Evolutionary conservation across 2,797 vertebrate genomes (phyloP), one percentile per base, ranked within the genome.

Genomic region (Chromis chromis): DNA sequence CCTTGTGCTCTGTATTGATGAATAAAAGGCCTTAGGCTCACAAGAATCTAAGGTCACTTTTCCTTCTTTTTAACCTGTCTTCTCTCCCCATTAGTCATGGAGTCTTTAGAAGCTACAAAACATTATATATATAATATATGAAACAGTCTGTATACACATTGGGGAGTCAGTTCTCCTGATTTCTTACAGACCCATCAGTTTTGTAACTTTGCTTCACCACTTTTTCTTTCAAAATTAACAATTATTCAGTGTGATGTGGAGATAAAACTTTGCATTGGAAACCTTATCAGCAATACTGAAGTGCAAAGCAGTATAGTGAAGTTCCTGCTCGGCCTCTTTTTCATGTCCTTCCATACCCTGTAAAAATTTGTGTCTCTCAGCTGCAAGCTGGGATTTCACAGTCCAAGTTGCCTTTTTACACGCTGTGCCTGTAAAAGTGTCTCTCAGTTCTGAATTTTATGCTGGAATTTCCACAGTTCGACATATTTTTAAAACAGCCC

Each of bases 1-100:
- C 81, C 82, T 90, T 91, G 85, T 91, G 89, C 82, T 93, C 79
- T 88, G 78, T 86, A 65, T 74, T 87, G 83, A 91, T 90, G 83
- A 87, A 83, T 70, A 78, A 82, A 86, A 24, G 73, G 78, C 90
- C 83, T 59, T 50, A 58, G 89, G 87, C 90, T 91, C 72, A 79
- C 50, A 72, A 50, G 80, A 85, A 76, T 85, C 70, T 86, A 82
- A 90, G 85, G 82, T 82, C 83, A 82, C 77, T 86, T 89, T 70
- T 85, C 59, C 63, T 78, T 70, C 50, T 22, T 14, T 16, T 42
- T 16, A 36, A 42, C 40, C 16, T 16, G 14, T 42, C 40, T 42
- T 42, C 14, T 73, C 68, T 74, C 39, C 31, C 46, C 60, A 60
- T 70, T 52, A 55, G 13, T 60, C 57, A 40, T 58, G 11, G 19